Conservation (phyloP, 2,888 invertebrate species). For the Gortyna flavago region DNA sequence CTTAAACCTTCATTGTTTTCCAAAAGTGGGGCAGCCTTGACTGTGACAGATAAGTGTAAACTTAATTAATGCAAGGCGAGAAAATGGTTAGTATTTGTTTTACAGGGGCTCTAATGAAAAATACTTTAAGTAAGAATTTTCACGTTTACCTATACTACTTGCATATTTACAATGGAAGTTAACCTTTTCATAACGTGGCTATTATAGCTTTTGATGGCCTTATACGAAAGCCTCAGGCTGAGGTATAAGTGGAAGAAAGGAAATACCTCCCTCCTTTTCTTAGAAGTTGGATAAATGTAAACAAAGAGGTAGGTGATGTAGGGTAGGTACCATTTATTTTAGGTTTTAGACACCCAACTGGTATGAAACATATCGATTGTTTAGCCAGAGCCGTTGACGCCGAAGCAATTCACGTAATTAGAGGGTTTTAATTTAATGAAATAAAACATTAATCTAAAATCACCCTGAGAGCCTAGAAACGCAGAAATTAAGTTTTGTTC, state of each 20-base stretch:
- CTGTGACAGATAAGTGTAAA: constrained; percentile 36
- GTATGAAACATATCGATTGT: constrained; percentile 19
- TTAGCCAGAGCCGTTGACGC: constrained; percentile 5
- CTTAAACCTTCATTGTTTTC: constrained; percentile 24
- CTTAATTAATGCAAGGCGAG: constrained; percentile 46
- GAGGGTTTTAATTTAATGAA: constrained; percentile 15
- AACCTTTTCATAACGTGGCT: no score
- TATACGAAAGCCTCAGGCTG: neutral
- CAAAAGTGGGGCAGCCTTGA: constrained; percentile 50
- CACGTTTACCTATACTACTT: neutral
- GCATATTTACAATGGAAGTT: neutral
- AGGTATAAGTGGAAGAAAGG: neutral
- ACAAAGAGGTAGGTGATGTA: neutral
- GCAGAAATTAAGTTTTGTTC: constrained; percentile 12
- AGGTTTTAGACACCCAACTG: constrained; percentile 14
- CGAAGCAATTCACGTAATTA: constrained; percentile 20
- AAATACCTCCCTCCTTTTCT: neutral
- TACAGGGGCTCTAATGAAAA: neutral
- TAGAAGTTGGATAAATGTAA: neutral
- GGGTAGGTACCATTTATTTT: constrained; percentile 16
- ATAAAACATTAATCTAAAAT: constrained; percentile 27
- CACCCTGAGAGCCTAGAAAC: constrained; percentile 13
- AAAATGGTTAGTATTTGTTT: neutral
- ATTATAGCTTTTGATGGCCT: neutral
- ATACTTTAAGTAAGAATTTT: neutral